Evolutionary conservation across 2,888 invertebrate genomes (phyloP).

Genomic region (Aphrophora alni): DNA sequence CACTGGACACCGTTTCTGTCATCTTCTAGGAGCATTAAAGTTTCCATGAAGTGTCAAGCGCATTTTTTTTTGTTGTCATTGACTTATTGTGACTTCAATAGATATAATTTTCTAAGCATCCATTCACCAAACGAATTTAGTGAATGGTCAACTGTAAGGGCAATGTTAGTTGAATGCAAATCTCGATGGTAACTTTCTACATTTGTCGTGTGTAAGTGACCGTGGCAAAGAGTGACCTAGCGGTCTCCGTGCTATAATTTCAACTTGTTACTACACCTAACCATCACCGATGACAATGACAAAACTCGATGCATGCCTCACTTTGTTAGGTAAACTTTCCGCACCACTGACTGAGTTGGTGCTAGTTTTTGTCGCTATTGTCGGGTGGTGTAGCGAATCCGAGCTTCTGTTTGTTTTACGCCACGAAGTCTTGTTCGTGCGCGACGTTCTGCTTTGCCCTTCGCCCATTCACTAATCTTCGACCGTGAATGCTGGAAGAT

Average conservation of each 20-base stretch:
- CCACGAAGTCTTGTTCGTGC: conserved; percentile 33
- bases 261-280: conserved; percentile 25
- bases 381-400: conserved; percentile 40
- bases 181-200: neutral
- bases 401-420: conserved; percentile 37
- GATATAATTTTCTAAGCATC: neutral
- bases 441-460: conserved; percentile 29
- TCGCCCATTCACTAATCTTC: conserved; percentile 16
- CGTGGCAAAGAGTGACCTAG: conserved; percentile 35
- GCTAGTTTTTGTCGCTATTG: conserved; percentile 40
- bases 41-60: neutral
- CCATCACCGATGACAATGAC: conserved; percentile 33
- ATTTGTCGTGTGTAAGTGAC: conserved; percentile 27
- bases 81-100: neutral
- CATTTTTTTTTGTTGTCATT: neutral
- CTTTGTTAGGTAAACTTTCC: conserved; percentile 43
- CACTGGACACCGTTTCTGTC: neutral
- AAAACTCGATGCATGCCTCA: conserved; percentile 41
- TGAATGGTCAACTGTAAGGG: neutral
- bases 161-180: neutral
- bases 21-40: neutral
- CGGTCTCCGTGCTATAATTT: conserved; percentile 25
- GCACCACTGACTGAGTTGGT: conserved; percentile 38
- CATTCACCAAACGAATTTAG: neutral
- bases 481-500: neutral